A percentile compares a stretch with the other conserved stretches of the same genome.
These are phyloP conservation scores for Alectura lathami DNA, from an alignment of 2,113 vertebrate species.

Conservation along the genomic window DNA sequence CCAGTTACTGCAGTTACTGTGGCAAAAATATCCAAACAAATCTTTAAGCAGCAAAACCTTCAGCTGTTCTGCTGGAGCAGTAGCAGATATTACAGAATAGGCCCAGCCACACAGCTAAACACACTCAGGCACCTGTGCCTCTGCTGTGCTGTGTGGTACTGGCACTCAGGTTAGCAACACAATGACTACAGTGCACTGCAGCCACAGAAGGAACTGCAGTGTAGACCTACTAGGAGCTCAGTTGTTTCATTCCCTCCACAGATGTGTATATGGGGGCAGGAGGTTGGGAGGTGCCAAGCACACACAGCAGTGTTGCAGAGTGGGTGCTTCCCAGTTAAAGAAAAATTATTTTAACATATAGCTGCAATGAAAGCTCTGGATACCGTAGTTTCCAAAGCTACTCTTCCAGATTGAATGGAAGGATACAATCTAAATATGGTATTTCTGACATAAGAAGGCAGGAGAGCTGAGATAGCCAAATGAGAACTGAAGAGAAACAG, in stretches of 20 bases:
- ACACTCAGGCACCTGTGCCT: rapidly evolving
- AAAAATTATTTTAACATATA: not conserved
- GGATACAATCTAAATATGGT: not conserved
- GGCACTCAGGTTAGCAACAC: not conserved
- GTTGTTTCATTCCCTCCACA: not conserved
- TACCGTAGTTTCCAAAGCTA: not conserved
- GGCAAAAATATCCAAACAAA: not conserved
- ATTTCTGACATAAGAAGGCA: not conserved
- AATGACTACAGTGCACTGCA: not conserved
- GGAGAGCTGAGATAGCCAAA: not conserved
- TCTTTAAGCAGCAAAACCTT: not conserved
- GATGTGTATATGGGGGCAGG: no score
- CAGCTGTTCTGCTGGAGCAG: not conserved
- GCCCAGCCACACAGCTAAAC: rapidly evolving
- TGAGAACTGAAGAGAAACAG: not conserved
- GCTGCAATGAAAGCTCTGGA: not conserved
- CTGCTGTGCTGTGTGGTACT: rapidly evolving
- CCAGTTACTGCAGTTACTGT: not conserved
- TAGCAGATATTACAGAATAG: not conserved
- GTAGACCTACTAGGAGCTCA: not conserved
- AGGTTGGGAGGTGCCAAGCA: not conserved
- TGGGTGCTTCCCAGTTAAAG: not conserved
- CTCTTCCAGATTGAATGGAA: not conserved
- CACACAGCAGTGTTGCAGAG: not conserved
- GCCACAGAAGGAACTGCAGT: not conserved